These are phyloP conservation scores for Irena cyanogastra DNA, from an alignment of 2,113 vertebrate genomes.

Conservation along the genomic window DNA sequence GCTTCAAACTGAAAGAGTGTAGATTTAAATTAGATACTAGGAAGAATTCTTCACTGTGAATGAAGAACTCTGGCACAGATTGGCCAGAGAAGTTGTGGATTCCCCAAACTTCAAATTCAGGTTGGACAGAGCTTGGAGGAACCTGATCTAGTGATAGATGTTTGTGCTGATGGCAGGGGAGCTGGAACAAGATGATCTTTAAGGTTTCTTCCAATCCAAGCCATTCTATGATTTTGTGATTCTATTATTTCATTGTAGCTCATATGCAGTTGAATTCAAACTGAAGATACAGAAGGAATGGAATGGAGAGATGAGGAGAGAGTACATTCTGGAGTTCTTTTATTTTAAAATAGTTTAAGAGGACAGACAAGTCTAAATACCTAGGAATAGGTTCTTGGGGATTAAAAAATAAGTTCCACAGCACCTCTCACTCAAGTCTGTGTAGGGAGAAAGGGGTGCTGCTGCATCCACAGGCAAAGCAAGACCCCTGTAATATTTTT, in stretches of 20 bases:
- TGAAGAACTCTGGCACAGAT: not conserved
- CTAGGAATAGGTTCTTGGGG: not conserved
- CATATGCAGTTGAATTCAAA: not conserved
- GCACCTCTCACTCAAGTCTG: not conserved
- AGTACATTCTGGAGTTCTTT: not conserved
- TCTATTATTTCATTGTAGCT: not conserved
- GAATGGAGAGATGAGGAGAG: not conserved
- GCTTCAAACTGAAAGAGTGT: not conserved
- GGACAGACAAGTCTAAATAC: not conserved
- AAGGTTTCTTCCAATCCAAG: not conserved
- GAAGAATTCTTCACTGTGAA: not conserved
- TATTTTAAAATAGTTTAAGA: not conserved
- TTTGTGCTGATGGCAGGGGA: not conserved
- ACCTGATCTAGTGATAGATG: not conserved
- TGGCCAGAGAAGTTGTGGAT: not conserved
- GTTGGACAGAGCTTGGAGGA: accelerated
- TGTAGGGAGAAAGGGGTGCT: not conserved
- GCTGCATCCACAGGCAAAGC: not conserved
- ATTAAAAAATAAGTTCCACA: not conserved
- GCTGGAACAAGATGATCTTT: not conserved
- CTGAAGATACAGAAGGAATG: not conserved
- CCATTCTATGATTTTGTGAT: not conserved
- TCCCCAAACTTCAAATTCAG: too few species aligned
- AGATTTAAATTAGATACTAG: not conserved
- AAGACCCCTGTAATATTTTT: not conserved